Evolutionary conservation across 1,140 invertebrate species (phyloP), one percentile per base, ranked within the genome.

Genomic region (Drosophila lacteicornis): DNA sequence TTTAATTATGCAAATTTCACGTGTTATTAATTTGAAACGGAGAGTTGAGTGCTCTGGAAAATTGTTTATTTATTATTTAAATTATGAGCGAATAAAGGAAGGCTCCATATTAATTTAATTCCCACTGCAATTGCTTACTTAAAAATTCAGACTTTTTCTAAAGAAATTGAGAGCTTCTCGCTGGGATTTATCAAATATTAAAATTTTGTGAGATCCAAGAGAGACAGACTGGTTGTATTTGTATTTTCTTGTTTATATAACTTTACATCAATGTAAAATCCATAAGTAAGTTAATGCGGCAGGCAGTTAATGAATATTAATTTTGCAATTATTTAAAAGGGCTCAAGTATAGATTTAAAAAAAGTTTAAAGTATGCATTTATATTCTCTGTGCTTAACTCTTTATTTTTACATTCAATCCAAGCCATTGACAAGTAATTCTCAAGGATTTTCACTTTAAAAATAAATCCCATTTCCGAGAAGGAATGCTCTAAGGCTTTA

Each of bases 1-100:
- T 45, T 67, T 67, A 43, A 68, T 70, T 68, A 63, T 50, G 65
- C 6, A 33, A 63, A 65, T 50, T 17, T 50, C 25, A 30, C 2
- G 22, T 9, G 15, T 33, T 63, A n/a, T 58, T 42, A 40, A 45
- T 61, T 45, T 17, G 11, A 36, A 25, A 30, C 9, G 1, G n/a
- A 1, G n/a, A 62, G 19, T 25, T 51, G 38, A 69, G 49, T 55
- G 27, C 19, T 19, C 38, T 13, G 40, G 6, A 6, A 9, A 12
- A 27, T 11, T 38, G 27, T 43, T 69, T 51, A 22, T 51, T 19
- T 38, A 53, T 67, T 46, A 70, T 55, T 68, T 12, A 49, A 27
- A 53, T 25, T 15, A 43, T n/a, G 25, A 36, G 11, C 19, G 40
- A 25, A 61, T n/a, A 33, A 60, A 2, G 22, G 15, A 25, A 62